Base-by-base conservation (phyloP, 1,140 invertebrate species). In the Drosophila subobscura region DNA sequence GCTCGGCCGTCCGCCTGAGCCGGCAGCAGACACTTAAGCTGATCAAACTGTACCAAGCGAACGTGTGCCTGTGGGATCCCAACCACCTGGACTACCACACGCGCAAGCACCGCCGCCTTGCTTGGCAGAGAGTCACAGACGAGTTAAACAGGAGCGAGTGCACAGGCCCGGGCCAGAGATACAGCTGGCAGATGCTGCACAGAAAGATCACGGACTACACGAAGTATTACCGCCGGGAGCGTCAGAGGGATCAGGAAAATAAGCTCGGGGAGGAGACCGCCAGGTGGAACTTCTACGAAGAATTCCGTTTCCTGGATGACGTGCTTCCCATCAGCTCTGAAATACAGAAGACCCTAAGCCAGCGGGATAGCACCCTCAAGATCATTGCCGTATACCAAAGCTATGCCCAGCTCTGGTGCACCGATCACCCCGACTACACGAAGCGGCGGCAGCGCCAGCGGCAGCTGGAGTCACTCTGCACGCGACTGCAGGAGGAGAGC, bases 61-160 rank as follows among this genome's bases (percentile, higher is more conserved):
- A 90, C 5, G 67, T 79, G 0, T 72, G 77, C 40, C 78, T 90
- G 0, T 90, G 89, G 89, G 71, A 90, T 65, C 89, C 89, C 45
- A 85, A 89, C 65, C 75, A 90, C 52, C 47, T 83, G 37, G 89
- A 90, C 61, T 90, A 74, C 40, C 70, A 72, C 23, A 44, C 52
- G 2, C 65, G 89, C 0, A 59, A 58, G 6, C 63, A 68, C 8
- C 72, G 89, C 0, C 78, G 80, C n/a, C 54, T 47, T 4, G 68
- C 84, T 14, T 90, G 89, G 89, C 72, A 76, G n/a, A 25, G 23
- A n/a, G 55, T 90, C 3, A 70, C 84, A 0, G 33, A 45, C 8
- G 41, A 89, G n/a, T 25, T 90, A 10, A 89, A 79, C 33, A 16
- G 22, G 0, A 33, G 33, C 33, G 33, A 37, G 33, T 2, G 33